Base-by-base conservation (phyloP, 2,113 vertebrate species). In the Gnathonemus echidnorhynchus region DNA sequence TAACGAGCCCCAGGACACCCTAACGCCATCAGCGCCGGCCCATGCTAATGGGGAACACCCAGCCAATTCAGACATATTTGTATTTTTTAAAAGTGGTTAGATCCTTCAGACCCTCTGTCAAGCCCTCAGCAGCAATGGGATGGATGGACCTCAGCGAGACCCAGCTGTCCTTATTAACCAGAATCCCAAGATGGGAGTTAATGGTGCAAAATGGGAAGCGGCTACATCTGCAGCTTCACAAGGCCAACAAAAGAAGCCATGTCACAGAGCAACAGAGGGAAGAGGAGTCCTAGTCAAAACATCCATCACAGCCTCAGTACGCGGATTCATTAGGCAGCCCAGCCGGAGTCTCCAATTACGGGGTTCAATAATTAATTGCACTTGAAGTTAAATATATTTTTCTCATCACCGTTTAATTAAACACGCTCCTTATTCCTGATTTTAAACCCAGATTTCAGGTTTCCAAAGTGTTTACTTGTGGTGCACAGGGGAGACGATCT, bases 371-470 rank as follows among this genome's bases (percentile, higher is more conserved):
- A 99, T 99, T 97, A 98, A 98, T 98, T 97, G 97, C 96, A 96
- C 97, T 98, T 97, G 95, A 98, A 98, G 98, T 98, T 98, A 98
- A 98, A 98, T 97, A 97, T 96, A 97, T 97, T 97, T 89, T 98
- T 97, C 97, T 98, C 97, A 98, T 98, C 97, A 98, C 97, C 96
- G 96, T 97, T 98, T 98, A 98, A 99, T 99, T 98, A 98, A 98
- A 96, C 95, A 97, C 93, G 95, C 96, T 95, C 92, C 94, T 95
- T 93, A 93, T 92, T 96, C 96, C 95, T 98, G 97, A 98, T 98
- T 97, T 97, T 95, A 97, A 95, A 94, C 93, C 93, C 93, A 91
- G 94, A 95, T 95, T 95, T 93, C 93, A 94, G 94, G 95, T 96
- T 97, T 97, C 96, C 95, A 95, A 89, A 94, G 96, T 97, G 97